Evolutionary conservation across 2,888 invertebrate genomes (phyloP), one percentile per base, ranked within the genome.

Genomic region (Pandemis corylana): DNA sequence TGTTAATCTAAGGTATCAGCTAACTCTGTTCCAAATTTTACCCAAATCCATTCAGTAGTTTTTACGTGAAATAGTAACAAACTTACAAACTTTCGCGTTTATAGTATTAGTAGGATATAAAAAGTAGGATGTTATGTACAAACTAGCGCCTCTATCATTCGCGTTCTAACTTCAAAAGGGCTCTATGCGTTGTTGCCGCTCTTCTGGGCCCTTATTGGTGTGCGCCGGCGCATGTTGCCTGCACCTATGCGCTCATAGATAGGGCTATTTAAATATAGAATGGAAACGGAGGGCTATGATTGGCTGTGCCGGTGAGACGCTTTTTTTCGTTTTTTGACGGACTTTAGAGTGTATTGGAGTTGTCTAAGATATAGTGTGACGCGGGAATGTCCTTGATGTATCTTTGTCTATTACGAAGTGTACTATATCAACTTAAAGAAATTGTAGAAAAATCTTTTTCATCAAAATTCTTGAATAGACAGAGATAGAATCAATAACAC

Each of bases 171-270:
- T 46, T n/a, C 7, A 56, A 20, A 67, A 67, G 67, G 67, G 67
- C 41, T 51, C 66, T 51, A 41, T 6, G 67, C 67, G 53, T 53
- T 53, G 67, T 67, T 67, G 67, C 67, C 67, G 3, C 41, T 67
- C 67, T 53, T 51, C 49, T 1, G 5, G n/a, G 36, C 41, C 49
- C 36, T 51, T 49, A 67, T 49, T 67, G 49, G 66, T 13, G 9
- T 51, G 4, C 67, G 36, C 67, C 13, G 1, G 41, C 68, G 62
- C 49, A 44, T 13, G 42, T 44, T 44, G 53, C n/a, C 63, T 59
- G 72, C 63, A 65, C 41, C 46, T 63, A 63, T 53, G 71, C 71
- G 71, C 64, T 49, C 71, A 41, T 63, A 62, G 71, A 71, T 53
- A 53, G 53, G 67, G 36, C 67, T 67, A 53, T 67, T 67, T 51